Base-by-base conservation (phyloP, 1,140 invertebrate genomes). In the Diuraphis noxia region DNA sequence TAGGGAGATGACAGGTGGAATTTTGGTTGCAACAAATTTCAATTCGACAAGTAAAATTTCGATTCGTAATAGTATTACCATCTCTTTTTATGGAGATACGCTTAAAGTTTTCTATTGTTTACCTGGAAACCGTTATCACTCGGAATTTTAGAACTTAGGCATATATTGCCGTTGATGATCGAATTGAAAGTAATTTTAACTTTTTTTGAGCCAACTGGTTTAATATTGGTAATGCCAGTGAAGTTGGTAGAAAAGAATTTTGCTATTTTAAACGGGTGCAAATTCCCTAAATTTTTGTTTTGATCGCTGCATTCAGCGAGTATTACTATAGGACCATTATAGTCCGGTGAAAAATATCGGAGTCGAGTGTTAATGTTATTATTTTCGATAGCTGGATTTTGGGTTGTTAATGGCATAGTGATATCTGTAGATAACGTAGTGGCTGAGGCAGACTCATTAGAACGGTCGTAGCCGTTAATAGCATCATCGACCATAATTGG, bases 271-370 rank as follows among this genome's bases (percentile, higher is more conserved):
- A 30, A 63, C 23, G 41, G 41, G 30, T 63, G 56, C 56, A 63
- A 30, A 63, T 63, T 63, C 23, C 56, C 56, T 63, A 63, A 63
- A 63, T 63, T 63, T 63, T n/a, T 63, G 21, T 63, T 63, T 63
- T 30, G 56, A 30, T 63, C 56, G 30, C 25, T 77, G 72, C 72
- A 36, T 77, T 77, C 10, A n/a, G 72, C 72, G 72, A 77, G 72
- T 77, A n/a, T 77, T 10, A 77, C n/a, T 77, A 77, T 77, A 36
- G 72, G 72, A 77, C 72, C 34, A 77, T 77, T 77, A 77, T 77
- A 77, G 1, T 77, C 72, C 72, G 72, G 72, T 77, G 72, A 77
- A 36, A 77, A 77, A 36, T 43, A 43, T 43, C 41, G 41, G 3
- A 43, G 41, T 43, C 41, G 17, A 77, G 34, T 34, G n/a, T 77